Conservation (phyloP, 2,797 vertebrate species). For the Paratrypauchen microcephalus region DNA sequence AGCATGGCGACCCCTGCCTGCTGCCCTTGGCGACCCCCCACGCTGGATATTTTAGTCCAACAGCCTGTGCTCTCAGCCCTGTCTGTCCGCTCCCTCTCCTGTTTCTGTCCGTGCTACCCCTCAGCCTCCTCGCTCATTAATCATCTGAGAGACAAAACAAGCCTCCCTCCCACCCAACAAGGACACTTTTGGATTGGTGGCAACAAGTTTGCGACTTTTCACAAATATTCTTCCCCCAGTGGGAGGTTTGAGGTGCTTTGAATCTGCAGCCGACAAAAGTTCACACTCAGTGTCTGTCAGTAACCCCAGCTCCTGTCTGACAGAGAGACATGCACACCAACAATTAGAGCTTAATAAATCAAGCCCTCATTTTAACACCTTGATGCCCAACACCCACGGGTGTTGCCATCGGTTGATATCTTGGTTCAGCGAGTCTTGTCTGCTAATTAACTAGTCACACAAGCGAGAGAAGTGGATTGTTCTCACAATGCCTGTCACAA, state of each 20-base stretch:
- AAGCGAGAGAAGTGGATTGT: neutral
- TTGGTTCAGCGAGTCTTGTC: slow-evolving; percentile 41
- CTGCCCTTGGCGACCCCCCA: slow-evolving; percentile 51
- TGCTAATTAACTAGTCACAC: slow-evolving; percentile 46
- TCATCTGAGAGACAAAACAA: slow-evolving; percentile 78
- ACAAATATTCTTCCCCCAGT: slow-evolving; percentile 74
- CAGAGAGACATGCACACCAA: slow-evolving; percentile 77
- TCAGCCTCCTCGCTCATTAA: slow-evolving; percentile 69
- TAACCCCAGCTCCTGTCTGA: slow-evolving; percentile 72
- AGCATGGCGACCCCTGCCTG: slow-evolving; percentile 41
- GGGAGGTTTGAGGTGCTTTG: slow-evolving; percentile 57
- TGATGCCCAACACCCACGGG: slow-evolving; percentile 49
- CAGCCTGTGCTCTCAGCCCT: slow-evolving; percentile 33
- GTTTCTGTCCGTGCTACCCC: slow-evolving; percentile 29
- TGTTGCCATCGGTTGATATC: slow-evolving; percentile 39
- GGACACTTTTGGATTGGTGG: slow-evolving; percentile 77
- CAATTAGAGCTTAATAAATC: slow-evolving; percentile 85
- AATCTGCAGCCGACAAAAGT: slow-evolving; percentile 80
- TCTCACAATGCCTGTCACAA: neutral
- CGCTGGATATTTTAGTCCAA: slow-evolving; percentile 78
- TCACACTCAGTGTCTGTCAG: slow-evolving; percentile 79
- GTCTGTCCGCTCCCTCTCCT: slow-evolving; percentile 44
- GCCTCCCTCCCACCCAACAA: slow-evolving; percentile 66
- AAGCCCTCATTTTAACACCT: slow-evolving; percentile 73
- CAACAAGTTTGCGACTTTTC: slow-evolving; percentile 79